Percentiles rank a stretch among this genome's conserved stretches.
Conservation (phyloP, 2,113 vertebrate species). For the Cheilinus undulatus region DNA sequence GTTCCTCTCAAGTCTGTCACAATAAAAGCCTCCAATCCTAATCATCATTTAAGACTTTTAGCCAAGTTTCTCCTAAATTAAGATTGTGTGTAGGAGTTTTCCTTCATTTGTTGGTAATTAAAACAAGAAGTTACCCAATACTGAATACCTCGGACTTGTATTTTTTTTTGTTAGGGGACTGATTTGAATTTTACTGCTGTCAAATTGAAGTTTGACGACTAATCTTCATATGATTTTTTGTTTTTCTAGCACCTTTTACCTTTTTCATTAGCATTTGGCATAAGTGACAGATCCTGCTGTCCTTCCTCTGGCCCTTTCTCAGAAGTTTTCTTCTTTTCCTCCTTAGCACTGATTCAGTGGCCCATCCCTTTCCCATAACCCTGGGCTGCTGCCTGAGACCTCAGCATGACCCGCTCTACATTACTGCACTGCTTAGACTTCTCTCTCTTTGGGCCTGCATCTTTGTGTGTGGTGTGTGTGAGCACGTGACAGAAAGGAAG, state of each 20-base stretch:
- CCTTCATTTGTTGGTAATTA: too few species aligned
- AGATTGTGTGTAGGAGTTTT: too few species aligned
- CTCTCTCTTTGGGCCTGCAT: constrained; percentile 37
- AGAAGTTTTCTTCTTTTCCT: constrained; percentile 38
- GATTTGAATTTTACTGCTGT: too few species aligned
- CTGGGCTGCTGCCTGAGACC: constrained; percentile 58
- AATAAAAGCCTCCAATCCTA: too few species aligned
- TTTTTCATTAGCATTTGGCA: constrained; percentile 24
- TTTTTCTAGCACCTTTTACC: constrained; percentile 24
- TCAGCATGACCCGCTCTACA: constrained; percentile 55
- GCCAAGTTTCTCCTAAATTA: too few species aligned
- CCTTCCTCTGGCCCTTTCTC: constrained; percentile 28
- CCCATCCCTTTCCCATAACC: constrained; percentile 78
- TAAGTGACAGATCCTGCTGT: constrained; percentile 8
- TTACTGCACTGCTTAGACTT: constrained; percentile 38
- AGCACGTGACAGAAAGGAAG: constrained; percentile 10
- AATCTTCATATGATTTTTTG: too few species aligned
- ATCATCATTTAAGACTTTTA: too few species aligned
- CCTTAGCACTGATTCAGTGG: constrained; percentile 42
- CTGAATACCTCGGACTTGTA: too few species aligned
- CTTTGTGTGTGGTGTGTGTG: constrained; percentile 31
- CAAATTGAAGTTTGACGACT: too few species aligned
- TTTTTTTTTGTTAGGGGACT: too few species aligned
- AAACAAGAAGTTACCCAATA: too few species aligned
- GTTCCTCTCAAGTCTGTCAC: too few species aligned